These are phyloP conservation scores for Drosophila willistoni DNA, from an alignment of 1,140 invertebrate species.

Conservation along the genomic window DNA sequence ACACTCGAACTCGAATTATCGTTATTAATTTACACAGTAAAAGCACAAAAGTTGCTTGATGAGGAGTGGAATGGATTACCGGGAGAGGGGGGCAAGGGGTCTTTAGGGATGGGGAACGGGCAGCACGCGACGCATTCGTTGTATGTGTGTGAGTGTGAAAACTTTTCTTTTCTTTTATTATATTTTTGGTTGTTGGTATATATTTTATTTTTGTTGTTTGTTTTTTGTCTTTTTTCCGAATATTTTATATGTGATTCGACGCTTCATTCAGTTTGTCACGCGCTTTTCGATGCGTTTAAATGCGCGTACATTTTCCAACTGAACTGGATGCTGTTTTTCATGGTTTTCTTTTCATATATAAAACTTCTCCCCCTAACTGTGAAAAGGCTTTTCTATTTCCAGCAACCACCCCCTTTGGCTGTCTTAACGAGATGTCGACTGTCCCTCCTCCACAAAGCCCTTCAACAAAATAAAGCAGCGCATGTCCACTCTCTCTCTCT, in stretches of 20 bases:
- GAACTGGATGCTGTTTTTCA: conserved; percentile 70
- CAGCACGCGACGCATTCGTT: conserved; percentile 61
- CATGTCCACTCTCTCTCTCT: conserved; percentile 44
- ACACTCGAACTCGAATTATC: conserved; percentile 30
- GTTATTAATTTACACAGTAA: conserved; percentile 18
- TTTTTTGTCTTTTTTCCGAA: conserved; percentile 35
- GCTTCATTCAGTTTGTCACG: conserved; percentile 41
- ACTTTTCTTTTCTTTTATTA: conserved; percentile 31
- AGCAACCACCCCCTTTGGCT: conserved; percentile 38
- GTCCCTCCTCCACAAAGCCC: not conserved
- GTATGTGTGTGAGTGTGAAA: conserved; percentile 11
- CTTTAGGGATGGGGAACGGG: conserved; percentile 25
- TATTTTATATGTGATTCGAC: conserved; percentile 35
- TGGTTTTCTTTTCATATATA: conserved; percentile 22
- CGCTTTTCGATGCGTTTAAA: conserved; percentile 73
- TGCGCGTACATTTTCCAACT: conserved; percentile 79
- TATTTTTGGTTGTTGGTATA: not conserved
- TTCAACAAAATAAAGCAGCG: conserved; percentile 38
- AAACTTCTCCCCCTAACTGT: conserved; percentile 33
- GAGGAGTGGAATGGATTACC: not conserved
- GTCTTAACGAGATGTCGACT: conserved; percentile 27
- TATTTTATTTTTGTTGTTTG: not conserved
- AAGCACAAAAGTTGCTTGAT: not conserved
- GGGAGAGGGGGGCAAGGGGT: not conserved
- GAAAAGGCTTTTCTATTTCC: conserved; percentile 31